Evolutionary conservation across 2,888 invertebrate genomes (phyloP), one percentile per base, ranked within the genome.

Genomic region (Plagiodera versicolora): DNA sequence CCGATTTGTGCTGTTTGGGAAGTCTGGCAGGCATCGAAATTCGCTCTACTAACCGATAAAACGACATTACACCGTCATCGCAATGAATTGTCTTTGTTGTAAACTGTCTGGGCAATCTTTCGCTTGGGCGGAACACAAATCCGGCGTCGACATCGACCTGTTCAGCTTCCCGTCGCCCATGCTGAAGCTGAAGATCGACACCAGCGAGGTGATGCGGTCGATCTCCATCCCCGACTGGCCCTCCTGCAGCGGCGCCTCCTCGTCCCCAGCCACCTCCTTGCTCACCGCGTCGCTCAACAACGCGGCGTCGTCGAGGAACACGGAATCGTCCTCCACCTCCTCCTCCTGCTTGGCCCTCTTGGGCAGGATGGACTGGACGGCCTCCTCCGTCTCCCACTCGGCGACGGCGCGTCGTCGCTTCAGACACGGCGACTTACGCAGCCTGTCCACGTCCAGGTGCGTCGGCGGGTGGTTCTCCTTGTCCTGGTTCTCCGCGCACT

Each of bases 101-200:
- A 75, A 58, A 44, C 69, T 68, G 65, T 81, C 79, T 64, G 80
- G 80, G 32, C 72, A 72, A 61, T 83, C 82, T 73, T 84, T 84
- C 45, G 83, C 83, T 72, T 83, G 83, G 58, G 83, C 80, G 55
- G 83, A 83, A 75, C 84, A 84, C 65, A 84, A 71, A 72, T 84
- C 84, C 46, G 83, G 83, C 44, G 83, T 82, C 24, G 83, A 82
- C 66, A 83, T 78, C 4, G 83, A 82, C 68, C 83, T 75, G 66
- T 80, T 81, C 65, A 79, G 73, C 68, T 79, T 78, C 5, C 66
- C 66, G 32, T 71, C 73, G 16, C 69, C 72, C 75, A 79, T 80
- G 55, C 83, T 83, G 71, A 85, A 85, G 72, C 84, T 84, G 75
- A 85, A 84, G 70, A 84, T 84, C 52, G 85, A 84, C 65, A 85